A percentile compares a stretch with the other conserved stretches of the same genome.
Evolutionary conservation across 2,797 vertebrate genomes (phyloP).

Genomic region (Astyanax mexicanus): DNA sequence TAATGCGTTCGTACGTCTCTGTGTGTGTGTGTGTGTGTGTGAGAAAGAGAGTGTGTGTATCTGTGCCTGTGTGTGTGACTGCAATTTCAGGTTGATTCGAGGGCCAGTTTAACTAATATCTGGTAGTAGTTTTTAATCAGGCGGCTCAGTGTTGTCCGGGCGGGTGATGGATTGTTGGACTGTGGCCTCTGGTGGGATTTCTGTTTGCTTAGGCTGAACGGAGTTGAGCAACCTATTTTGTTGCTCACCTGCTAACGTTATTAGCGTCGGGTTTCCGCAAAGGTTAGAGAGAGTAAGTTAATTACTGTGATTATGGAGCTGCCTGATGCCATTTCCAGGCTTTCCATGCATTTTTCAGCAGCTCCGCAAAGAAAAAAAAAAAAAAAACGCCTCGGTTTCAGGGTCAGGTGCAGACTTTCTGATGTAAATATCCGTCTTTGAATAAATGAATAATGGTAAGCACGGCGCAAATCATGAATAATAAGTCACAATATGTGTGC

Average conservation of each 20-base stretch:
- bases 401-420: background rate
- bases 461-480: conserved; percentile 26
- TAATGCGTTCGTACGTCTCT: too few relatives aligned
- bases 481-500: conserved; percentile 8
- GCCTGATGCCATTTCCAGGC: conserved; percentile 26
- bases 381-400: background rate
- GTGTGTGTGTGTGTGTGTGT: too few relatives aligned
- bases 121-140: conserved; percentile 45
- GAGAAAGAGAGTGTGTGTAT: too few relatives aligned
- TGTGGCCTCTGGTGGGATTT: conserved; percentile 8
- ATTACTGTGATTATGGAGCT: conserved; percentile 49
- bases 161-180: conserved; percentile 37
- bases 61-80: conserved; percentile 17
- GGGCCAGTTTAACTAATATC: conserved; percentile 35
- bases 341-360: conserved; percentile 31
- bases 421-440: conserved; percentile 7
- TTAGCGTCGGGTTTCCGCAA: conserved; percentile 36
- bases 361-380: conserved; percentile 23
- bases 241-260: conserved; percentile 32
- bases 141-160: conserved; percentile 17
- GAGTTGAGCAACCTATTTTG: conserved; percentile 41
- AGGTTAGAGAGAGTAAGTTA: conserved; percentile 46
- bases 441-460: conserved; percentile 29
- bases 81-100: conserved; percentile 45
- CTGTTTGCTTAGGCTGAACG: conserved; percentile 26